phyloP scores from a whole-genome alignment of 2,888 invertebrate genomes.

The Caenorhabditis uteleia region DNA sequence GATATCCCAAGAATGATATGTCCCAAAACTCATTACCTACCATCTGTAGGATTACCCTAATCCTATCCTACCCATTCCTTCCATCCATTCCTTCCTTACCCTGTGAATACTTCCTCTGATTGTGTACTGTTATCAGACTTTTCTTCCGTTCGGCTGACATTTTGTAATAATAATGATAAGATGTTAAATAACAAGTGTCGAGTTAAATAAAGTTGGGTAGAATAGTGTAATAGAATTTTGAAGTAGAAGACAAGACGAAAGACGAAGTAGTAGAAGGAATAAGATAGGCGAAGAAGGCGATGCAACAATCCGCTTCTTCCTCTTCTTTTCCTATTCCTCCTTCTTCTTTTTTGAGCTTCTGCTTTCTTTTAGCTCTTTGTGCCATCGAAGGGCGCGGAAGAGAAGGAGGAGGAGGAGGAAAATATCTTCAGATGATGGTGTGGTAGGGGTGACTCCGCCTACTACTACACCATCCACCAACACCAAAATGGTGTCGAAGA shows the following conservation, averaged over 20 bases:
- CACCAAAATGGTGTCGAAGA: too few species aligned
- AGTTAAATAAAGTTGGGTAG: background rate
- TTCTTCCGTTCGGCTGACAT: slow-evolving; percentile 42
- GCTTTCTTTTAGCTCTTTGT: background rate
- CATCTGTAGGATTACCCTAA: too few species aligned
- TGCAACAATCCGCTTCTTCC: background rate
- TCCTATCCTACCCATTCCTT: too few species aligned
- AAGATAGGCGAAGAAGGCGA: too few species aligned
- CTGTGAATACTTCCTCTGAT: slow-evolving; percentile 48
- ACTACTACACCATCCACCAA: too few species aligned
- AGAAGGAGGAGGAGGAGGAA: too few species aligned
- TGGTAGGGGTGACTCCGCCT: too few species aligned
- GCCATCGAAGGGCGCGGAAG: background rate
- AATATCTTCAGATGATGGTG: too few species aligned
- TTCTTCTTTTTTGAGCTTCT: background rate
- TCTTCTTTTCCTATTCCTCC: background rate
- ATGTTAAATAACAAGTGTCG: background rate
- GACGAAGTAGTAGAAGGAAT: background rate
- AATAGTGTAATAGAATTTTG: slow-evolving; percentile 6
- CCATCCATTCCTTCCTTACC: too few species aligned
- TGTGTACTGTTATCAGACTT: slow-evolving; percentile 40
- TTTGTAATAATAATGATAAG: background rate
- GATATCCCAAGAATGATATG: too few species aligned
- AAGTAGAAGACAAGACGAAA: background rate
- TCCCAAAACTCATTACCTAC: too few species aligned